Evolutionary conservation across 2,797 vertebrate species (phyloP), one percentile per base, ranked within the genome.

Genomic region (Euthynnus affinis): DNA sequence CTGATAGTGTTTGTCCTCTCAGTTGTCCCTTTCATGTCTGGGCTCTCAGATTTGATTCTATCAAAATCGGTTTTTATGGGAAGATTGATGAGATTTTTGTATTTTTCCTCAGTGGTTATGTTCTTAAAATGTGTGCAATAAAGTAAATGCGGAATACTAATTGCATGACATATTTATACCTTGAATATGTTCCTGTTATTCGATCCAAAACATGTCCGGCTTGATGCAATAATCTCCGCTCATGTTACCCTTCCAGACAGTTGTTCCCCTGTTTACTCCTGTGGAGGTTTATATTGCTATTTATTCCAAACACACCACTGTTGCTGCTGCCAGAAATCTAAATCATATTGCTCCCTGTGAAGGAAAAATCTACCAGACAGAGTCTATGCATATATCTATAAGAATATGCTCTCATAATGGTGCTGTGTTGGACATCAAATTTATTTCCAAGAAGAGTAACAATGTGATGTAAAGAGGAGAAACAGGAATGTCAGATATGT

Each of bases 271-370:
- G 46, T 83, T 71, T 76, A 69, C 71, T 75, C 73, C 82, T 49
- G 20, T 57, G 56, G 61, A 74, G 71, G 22, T 76, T 81, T 80
- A 64, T 78, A 68, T 71, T 70, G 40, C 40, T 79, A 48, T 86
- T 71, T 78, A 84, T 87, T 85, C 78, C 64, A 71, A 82, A 82
- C 76, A 80, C 71, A 68, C 6, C 68, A 25, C 61, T 65, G 25
- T 74, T 63, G 22, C 48, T 76, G 57, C 83, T 82, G 60, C 57
- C 60, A 73, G 73, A 82, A 86, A 84, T 72, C 29, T 25, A 76
- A 80, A 81, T 70, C 55, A 73, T 72, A 66, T 63, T 78, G 59
- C 63, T 74, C 9, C 3, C 46, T 71, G 70, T 42, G 76, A 74
- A 76, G 69, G 60, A 56, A 75, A 75, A 78, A 61, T 3, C 32